These are phyloP conservation scores for Hydrotaea diabolus DNA, from an alignment of 2,888 invertebrate species.

Conservation along the genomic window DNA sequence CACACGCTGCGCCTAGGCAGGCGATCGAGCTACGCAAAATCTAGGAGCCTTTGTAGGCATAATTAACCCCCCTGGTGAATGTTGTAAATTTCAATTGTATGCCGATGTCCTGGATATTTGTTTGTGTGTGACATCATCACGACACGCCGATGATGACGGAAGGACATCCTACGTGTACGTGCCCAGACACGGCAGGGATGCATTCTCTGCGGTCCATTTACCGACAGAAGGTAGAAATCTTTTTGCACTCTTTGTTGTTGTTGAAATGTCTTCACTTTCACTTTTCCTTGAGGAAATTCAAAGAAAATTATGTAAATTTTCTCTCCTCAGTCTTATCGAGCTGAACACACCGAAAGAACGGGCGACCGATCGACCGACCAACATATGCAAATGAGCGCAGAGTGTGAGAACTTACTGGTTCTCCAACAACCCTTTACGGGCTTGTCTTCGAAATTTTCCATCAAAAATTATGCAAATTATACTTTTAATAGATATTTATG, in stretches of 20 bases:
- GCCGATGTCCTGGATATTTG: background rate
- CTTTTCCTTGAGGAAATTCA: slow-evolving; percentile 40
- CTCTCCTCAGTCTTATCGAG: background rate
- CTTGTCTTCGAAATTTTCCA: background rate
- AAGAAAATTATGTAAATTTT: slow-evolving; percentile 44
- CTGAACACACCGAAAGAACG: too few relatives aligned
- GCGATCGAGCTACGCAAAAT: background rate
- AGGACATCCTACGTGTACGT: slow-evolving; percentile 8
- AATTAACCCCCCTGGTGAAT: slow-evolving; percentile 54
- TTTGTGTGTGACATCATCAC: slow-evolving; percentile 24
- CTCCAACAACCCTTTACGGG: slow-evolving; percentile 32
- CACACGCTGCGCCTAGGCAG: background rate
- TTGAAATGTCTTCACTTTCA: slow-evolving; percentile 57
- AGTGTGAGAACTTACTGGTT: slow-evolving; percentile 58
- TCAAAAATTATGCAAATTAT: slow-evolving; percentile 59
- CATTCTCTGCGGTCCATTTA: background rate
- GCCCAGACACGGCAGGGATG: background rate
- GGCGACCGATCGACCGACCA: too few relatives aligned
- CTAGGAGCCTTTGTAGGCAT: background rate
- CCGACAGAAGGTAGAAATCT: background rate
- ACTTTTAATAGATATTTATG: slow-evolving; percentile 59
- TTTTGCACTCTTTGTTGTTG: slow-evolving; percentile 50
- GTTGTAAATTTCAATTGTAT: slow-evolving; percentile 14
- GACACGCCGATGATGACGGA: too few relatives aligned
- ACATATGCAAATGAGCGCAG: slow-evolving; percentile 58